Conservation (phyloP, 2,113 vertebrate species). For the Campylomormyrus tamandua region DNA sequence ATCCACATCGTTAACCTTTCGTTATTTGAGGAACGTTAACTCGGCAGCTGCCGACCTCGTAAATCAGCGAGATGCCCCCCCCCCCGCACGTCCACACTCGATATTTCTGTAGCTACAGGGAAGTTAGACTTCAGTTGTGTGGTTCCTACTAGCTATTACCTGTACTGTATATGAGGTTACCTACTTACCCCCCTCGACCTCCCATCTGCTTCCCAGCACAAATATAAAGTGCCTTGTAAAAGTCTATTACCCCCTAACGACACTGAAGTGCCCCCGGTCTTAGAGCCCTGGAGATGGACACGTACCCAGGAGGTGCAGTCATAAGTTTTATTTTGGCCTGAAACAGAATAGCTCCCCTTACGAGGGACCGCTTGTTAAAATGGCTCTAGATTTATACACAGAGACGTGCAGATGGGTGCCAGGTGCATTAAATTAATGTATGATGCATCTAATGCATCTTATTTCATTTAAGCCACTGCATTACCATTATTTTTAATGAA, state of each 20-base stretch:
- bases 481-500: neutral
- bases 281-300: neutral
- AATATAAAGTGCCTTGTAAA: slow-evolving; percentile 17
- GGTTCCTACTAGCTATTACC: neutral
- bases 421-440: neutral
- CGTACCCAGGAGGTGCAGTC: neutral
- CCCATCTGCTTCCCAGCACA: slow-evolving; percentile 4
- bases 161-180: neutral
- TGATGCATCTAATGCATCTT: neutral
- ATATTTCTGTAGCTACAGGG: neutral
- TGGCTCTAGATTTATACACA: neutral
- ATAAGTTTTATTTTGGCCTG: neutral
- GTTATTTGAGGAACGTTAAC: neutral
- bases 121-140: neutral
- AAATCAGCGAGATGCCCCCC: neutral
- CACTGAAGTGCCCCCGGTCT: neutral
- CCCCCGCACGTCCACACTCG: neutral
- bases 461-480: neutral
- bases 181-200: neutral
- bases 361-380: neutral
- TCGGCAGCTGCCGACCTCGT: neutral
- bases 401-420: neutral
- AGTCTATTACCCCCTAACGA: neutral
- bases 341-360: neutral
- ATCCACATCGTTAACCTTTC: neutral